phyloP scores from a whole-genome alignment of 2,888 invertebrate genomes.

The Calameuta pallipes region DNA sequence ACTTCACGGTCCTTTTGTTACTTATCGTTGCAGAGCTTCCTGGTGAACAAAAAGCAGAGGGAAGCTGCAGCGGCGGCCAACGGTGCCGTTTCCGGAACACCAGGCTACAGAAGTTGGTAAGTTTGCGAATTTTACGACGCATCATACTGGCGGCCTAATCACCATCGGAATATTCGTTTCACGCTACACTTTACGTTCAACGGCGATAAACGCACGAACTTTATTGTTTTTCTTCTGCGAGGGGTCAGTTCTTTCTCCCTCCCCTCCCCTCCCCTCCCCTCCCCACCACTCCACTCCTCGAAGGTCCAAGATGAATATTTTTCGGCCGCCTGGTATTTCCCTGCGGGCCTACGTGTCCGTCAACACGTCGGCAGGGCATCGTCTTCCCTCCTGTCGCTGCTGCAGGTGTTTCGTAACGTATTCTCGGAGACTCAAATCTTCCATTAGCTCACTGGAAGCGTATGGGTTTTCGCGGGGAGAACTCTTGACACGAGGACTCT shows the following conservation, averaged over 20 bases:
- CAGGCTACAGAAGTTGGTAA: conserved; percentile 85
- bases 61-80: conserved; percentile 77
- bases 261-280: no score
- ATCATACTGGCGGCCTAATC: not conserved
- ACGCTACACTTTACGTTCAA: conserved; percentile 4
- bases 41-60: conserved; percentile 85
- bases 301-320: not conserved
- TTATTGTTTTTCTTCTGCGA: not conserved
- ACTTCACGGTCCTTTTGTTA: conserved; percentile 13
- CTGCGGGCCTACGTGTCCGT: conserved; percentile 28
- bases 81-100: conserved; percentile 74
- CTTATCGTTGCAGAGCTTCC: conserved; percentile 73
- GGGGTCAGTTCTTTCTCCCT: not conserved
- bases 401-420: conserved; percentile 13
- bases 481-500: not conserved
- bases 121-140: conserved; percentile 30
- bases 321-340: conserved; percentile 14
- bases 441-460: not conserved
- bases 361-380: conserved; percentile 16
- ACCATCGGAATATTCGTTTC: not conserved
- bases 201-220: conserved; percentile 1
- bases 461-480: not conserved
- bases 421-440: not conserved
- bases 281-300: not conserved
- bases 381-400: not conserved